phyloP scores from a whole-genome alignment of 1,140 invertebrate genomes.

The Eufriesea mexicana region DNA sequence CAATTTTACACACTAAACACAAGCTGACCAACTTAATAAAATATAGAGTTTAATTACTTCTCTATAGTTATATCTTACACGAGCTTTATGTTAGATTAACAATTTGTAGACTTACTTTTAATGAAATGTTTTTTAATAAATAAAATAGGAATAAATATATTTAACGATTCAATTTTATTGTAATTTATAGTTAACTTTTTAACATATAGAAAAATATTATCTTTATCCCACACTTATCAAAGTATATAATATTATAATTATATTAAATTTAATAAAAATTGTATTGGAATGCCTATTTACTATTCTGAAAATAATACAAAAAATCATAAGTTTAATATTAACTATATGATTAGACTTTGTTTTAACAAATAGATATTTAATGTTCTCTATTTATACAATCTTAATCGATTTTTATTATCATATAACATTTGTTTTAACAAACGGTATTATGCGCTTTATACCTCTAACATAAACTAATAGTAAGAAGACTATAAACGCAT shows the following conservation, averaged over 20 bases:
- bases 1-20: conserved; percentile 3
- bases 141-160: conserved; percentile 29
- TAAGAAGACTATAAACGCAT: conserved; percentile 59
- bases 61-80: not conserved
- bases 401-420: conserved; percentile 60
- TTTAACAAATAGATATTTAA: conserved; percentile 57
- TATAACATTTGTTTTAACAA: conserved; percentile 64
- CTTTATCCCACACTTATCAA: conserved; percentile 31
- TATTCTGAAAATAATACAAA: conserved; percentile 26
- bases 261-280: conserved; percentile 27
- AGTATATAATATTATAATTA: conserved; percentile 29
- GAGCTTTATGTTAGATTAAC: not conserved
- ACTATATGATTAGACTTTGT: conserved; percentile 41
- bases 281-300: conserved; percentile 26
- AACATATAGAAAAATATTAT: conserved; percentile 53
- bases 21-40: conserved; percentile 31
- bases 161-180: conserved; percentile 42
- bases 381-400: conserved; percentile 58
- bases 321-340: conserved; percentile 42
- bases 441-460: conserved; percentile 57
- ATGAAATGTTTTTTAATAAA: conserved; percentile 21
- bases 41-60: not conserved
- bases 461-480: conserved; percentile 55
- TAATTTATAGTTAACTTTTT: conserved; percentile 28
- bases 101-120: not conserved